Conservation (phyloP, 2,888 invertebrate genomes). For the Galeruca laticollis region DNA sequence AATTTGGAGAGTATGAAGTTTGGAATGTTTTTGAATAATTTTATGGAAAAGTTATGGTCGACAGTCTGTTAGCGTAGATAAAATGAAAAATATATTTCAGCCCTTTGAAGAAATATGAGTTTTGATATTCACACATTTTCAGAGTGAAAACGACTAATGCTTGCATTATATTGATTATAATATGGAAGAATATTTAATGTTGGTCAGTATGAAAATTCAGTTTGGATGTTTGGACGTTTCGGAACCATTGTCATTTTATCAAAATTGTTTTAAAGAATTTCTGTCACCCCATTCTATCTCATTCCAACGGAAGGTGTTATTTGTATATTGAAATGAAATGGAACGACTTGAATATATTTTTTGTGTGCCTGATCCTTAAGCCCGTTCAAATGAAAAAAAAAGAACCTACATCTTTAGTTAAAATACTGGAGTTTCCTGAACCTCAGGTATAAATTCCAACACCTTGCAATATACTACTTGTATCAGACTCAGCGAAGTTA, state of each 20-base stretch:
- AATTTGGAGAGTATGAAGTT: slow-evolving; percentile 15
- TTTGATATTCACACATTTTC: slow-evolving; percentile 7
- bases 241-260: too few relatives aligned
- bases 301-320: neutral
- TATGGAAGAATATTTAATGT: neutral
- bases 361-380: neutral
- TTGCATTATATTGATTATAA: neutral
- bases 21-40: slow-evolving; percentile 17
- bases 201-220: neutral
- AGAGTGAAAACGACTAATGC: neutral
- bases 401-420: neutral
- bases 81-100: slow-evolving; percentile 10
- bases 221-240: neutral
- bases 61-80: slow-evolving; percentile 4
- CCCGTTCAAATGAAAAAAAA: neutral
- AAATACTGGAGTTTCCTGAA: slow-evolving; percentile 9
- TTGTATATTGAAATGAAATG: neutral
- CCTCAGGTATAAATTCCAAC: slow-evolving; percentile 11
- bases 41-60: neutral
- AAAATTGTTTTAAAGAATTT: too few relatives aligned
- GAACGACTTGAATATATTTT: neutral
- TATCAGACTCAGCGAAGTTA: slow-evolving; percentile 17
- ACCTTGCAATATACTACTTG: slow-evolving; percentile 17
- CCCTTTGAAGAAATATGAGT: slow-evolving; percentile 15
- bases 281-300: too few relatives aligned